Percentiles rank a stretch among this genome's conserved stretches.
Conservation (phyloP, 1,140 invertebrate species). For the Euwallacea similis region DNA sequence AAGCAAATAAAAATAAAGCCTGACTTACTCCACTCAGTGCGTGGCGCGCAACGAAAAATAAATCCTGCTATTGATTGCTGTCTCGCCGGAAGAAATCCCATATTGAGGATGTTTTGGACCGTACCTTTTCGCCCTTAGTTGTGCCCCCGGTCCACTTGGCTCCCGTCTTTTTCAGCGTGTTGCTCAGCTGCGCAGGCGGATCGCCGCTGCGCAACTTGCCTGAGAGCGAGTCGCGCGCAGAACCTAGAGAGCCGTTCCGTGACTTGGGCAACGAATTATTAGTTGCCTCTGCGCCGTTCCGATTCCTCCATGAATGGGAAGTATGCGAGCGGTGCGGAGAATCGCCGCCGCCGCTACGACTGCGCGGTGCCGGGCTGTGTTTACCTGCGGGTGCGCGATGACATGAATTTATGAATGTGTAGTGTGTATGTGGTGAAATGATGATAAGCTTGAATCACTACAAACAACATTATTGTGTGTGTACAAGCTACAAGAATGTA, state of each 20-base stretch:
- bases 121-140: slow-evolving; percentile 61
- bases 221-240: slow-evolving; percentile 63
- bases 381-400: slow-evolving; percentile 47
- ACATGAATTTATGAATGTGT: slow-evolving; percentile 3
- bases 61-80: slow-evolving; percentile 53
- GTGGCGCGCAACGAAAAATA: slow-evolving; percentile 40
- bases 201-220: slow-evolving; percentile 59
- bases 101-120: slow-evolving; percentile 63
- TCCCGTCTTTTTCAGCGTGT: slow-evolving; percentile 39
- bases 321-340: slow-evolving; percentile 57
- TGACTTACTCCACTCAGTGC: slow-evolving; percentile 49
- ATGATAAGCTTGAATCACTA: not conserved
- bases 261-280: slow-evolving; percentile 51
- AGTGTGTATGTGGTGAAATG: slow-evolving; percentile 10
- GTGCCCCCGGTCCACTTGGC: slow-evolving; percentile 34
- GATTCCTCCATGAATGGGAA: slow-evolving; percentile 55
- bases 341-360: slow-evolving; percentile 56
- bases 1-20: slow-evolving; percentile 46
- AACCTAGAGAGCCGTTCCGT: slow-evolving; percentile 54
- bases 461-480: slow-evolving; percentile 2
- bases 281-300: slow-evolving; percentile 49
- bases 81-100: slow-evolving; percentile 67
- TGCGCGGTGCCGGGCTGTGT: slow-evolving; percentile 55
- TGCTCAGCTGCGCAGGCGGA: slow-evolving; percentile 49
- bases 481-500: not conserved